phyloP scores from a whole-genome alignment of 2,797 vertebrate genomes.

The Danio albolineatus region DNA sequence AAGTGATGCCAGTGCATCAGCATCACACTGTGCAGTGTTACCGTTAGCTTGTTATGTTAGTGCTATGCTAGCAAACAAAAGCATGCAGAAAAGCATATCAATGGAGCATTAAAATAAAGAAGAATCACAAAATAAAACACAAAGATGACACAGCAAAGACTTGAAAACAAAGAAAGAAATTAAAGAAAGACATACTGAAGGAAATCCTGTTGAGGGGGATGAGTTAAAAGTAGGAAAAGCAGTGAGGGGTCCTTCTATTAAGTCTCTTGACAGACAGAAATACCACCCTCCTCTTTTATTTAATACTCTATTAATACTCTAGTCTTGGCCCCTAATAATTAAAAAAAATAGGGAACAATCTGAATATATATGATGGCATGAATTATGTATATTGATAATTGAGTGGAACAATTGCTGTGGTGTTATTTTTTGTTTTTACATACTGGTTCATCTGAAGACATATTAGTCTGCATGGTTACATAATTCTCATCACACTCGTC shows the following conservation, averaged over 20 bases:
- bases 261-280: neutral
- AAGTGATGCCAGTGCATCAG: neutral
- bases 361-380: constrained; percentile 6
- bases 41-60: constrained; percentile 1
- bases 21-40: constrained; percentile 31
- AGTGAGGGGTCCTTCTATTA: constrained; percentile 79
- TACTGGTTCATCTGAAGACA: constrained; percentile 94
- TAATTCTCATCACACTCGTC: constrained; percentile 98
- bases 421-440: constrained; percentile 75
- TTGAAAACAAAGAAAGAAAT: neutral
- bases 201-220: constrained; percentile 36
- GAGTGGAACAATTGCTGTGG: constrained; percentile 64
- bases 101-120: constrained; percentile 11
- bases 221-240: constrained; percentile 53
- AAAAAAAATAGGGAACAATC: neutral
- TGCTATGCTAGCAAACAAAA: constrained; percentile 27
- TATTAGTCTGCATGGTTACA: constrained; percentile 94
- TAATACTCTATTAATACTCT: neutral
- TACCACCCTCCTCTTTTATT: neutral
- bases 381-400: constrained; percentile 32
- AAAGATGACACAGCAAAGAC: constrained; percentile 21
- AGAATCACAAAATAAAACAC: neutral
- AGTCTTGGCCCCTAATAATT: neutral
- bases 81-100: constrained; percentile 29
- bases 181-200: constrained; percentile 21